A percentile compares a stretch with the other conserved stretches of the same genome.
These are phyloP conservation scores for Drosophila mayaguana DNA, from an alignment of 2,888 invertebrate genomes.

Conservation along the genomic window DNA sequence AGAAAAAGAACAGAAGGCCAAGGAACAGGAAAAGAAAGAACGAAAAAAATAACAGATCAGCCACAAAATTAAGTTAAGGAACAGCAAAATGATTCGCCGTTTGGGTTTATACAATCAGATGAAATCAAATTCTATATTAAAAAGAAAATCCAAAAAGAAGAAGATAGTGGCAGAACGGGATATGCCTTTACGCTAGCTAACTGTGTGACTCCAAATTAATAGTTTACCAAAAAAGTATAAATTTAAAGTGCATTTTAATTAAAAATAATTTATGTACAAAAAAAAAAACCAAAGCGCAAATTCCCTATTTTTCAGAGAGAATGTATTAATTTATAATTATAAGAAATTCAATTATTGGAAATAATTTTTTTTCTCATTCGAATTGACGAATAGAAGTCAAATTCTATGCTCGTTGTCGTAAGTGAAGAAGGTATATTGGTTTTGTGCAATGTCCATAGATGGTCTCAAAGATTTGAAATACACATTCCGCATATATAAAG, in stretches of 20 bases:
- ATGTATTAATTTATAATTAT: constrained; percentile 3
- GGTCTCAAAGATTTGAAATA: too few relatives aligned
- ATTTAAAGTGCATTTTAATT: constrained; percentile 3
- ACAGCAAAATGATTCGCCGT: neutral
- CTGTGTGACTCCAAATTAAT: constrained; percentile 2
- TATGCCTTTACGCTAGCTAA: neutral
- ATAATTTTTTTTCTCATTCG: neutral
- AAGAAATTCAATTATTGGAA: neutral
- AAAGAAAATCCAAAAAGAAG: neutral
- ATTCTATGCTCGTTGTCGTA: too few relatives aligned
- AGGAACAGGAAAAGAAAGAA: constrained; percentile 24
- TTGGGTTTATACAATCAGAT: neutral
- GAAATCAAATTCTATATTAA: too few relatives aligned
- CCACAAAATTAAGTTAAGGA: neutral
- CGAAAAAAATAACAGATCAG: neutral
- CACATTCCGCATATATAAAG: too few relatives aligned
- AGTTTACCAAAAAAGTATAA: neutral
- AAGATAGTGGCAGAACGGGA: neutral
- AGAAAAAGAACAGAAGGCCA: constrained; percentile 12
- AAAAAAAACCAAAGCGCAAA: neutral
- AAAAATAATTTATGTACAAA: constrained; percentile 1
- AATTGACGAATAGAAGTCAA: too few relatives aligned
- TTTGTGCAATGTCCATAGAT: too few relatives aligned
- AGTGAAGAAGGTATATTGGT: too few relatives aligned
- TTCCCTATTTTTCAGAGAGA: neutral